A percentile compares a stretch with the other conserved stretches of the same genome.
phyloP scores from a whole-genome alignment of 2,797 vertebrate genomes.

The Falco novaeseelandiae region DNA sequence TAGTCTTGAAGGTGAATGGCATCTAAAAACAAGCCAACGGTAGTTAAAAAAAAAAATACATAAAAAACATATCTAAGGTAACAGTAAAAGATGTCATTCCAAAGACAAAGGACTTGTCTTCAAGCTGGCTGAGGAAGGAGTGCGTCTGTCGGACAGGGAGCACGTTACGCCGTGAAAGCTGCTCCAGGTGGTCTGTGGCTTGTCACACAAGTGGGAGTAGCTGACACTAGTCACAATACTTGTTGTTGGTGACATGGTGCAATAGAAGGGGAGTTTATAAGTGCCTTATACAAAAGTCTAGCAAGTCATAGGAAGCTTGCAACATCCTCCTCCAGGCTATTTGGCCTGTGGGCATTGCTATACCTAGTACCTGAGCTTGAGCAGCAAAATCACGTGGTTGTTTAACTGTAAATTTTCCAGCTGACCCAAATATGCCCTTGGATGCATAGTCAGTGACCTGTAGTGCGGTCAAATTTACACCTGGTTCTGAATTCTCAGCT shows the following conservation, averaged over 20 bases:
- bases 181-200: neutral
- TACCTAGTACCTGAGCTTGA: neutral
- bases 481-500: neutral
- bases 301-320: neutral
- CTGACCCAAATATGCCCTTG: neutral
- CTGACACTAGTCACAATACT: neutral
- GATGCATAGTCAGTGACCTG: neutral
- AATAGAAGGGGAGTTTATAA: neutral
- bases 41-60: neutral
- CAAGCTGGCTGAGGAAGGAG: neutral
- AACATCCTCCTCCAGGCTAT: neutral
- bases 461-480: neutral
- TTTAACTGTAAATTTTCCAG: neutral
- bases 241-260: neutral
- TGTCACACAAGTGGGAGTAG: neutral
- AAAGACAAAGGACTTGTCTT: neutral
- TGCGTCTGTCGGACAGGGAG: neutral
- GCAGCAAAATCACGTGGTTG: neutral
- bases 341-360: rapidly evolving
- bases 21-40: neutral
- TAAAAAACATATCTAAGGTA: neutral
- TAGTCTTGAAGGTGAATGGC: neutral
- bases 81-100: neutral
- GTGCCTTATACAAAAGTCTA: neutral
- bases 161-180: too few relatives aligned